These are phyloP conservation scores for Xyrichtys novacula DNA, from an alignment of 2,797 vertebrate genomes.

Conservation along the genomic window DNA sequence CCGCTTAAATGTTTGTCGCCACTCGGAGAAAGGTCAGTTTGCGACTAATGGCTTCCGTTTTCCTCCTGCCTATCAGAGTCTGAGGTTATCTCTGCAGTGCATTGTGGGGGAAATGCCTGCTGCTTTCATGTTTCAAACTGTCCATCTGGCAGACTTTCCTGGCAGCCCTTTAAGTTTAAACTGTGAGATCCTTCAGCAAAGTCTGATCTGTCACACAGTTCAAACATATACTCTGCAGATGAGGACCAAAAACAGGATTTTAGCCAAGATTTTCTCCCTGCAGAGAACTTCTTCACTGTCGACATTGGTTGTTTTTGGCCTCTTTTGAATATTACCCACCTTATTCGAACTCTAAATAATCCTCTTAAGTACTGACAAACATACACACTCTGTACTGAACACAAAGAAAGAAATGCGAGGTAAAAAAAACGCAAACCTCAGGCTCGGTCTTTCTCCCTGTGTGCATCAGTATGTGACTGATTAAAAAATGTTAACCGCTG, in stretches of 20 bases:
- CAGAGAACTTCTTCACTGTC: neutral
- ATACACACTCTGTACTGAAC: neutral
- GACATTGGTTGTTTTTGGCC: neutral
- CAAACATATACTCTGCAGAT: neutral
- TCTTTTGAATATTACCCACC: neutral
- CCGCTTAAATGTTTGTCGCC: constrained; percentile 54
- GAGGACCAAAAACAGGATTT: neutral
- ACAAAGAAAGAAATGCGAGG: neutral
- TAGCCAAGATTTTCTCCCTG: neutral
- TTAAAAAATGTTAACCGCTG: constrained; percentile 2
- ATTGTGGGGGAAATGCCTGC: constrained; percentile 78
- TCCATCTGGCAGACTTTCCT: constrained; percentile 61
- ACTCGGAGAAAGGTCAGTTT: constrained; percentile 73
- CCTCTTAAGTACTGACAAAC: neutral
- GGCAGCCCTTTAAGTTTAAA: constrained; percentile 63
- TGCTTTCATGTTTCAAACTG: constrained; percentile 54
- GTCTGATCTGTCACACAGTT: constrained; percentile 2
- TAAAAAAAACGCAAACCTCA: neutral
- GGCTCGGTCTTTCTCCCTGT: neutral
- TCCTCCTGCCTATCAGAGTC: constrained; percentile 71
- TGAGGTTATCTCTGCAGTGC: constrained; percentile 76
- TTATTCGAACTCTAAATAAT: neutral
- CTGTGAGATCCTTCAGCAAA: constrained; percentile 42
- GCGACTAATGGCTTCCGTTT: constrained; percentile 81
- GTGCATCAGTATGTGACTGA: constrained; percentile 1